phyloP scores from a whole-genome alignment of 2,797 vertebrate species.

The Brachyrhaphis roseni region DNA sequence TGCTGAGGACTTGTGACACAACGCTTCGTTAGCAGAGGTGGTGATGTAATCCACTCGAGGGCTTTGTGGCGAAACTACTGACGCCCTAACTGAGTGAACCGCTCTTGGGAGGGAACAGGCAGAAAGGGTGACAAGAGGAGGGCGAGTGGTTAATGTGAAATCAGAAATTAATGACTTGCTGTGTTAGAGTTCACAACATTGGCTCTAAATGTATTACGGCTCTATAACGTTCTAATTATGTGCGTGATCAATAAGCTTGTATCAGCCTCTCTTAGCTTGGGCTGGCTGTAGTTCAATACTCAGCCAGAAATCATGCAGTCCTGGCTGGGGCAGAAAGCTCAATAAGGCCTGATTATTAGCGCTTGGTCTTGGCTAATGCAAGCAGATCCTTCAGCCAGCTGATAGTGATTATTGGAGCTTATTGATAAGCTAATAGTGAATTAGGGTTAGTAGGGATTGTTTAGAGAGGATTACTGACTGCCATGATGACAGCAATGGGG shows the following conservation, averaged over 20 bases:
- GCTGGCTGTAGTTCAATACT: conserved; percentile 46
- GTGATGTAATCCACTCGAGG: conserved; percentile 73
- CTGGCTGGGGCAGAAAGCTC: conserved; percentile 37
- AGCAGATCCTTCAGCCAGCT: conserved; percentile 54
- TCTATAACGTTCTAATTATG: conserved; percentile 46
- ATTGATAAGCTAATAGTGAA: conserved; percentile 73
- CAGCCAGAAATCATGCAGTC: conserved; percentile 54
- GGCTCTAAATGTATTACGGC: conserved; percentile 14
- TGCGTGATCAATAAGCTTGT: conserved; percentile 69
- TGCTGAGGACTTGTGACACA: conserved; percentile 64
- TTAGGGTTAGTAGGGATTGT: conserved; percentile 64
- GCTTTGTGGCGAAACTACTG: conserved; percentile 65
- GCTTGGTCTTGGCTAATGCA: conserved; percentile 43
- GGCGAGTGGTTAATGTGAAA: conserved; percentile 42
- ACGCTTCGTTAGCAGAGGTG: conserved; percentile 51
- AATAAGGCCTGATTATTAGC: conserved; percentile 52
- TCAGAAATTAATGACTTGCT: conserved; percentile 35
- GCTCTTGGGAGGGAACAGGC: conserved; percentile 47
- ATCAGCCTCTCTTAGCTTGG: conserved; percentile 49
- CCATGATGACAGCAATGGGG: conserved; percentile 29
- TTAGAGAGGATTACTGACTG: conserved; percentile 68
- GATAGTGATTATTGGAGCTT: conserved; percentile 70
- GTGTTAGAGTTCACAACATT: conserved; percentile 24
- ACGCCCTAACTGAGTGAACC: conserved; percentile 65
- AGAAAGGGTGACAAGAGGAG: conserved; percentile 26